Percentiles rank a stretch among this genome's conserved stretches.
Evolutionary conservation across 2,113 vertebrate species (phyloP).

Genomic region (Callospermophilus lateralis): DNA sequence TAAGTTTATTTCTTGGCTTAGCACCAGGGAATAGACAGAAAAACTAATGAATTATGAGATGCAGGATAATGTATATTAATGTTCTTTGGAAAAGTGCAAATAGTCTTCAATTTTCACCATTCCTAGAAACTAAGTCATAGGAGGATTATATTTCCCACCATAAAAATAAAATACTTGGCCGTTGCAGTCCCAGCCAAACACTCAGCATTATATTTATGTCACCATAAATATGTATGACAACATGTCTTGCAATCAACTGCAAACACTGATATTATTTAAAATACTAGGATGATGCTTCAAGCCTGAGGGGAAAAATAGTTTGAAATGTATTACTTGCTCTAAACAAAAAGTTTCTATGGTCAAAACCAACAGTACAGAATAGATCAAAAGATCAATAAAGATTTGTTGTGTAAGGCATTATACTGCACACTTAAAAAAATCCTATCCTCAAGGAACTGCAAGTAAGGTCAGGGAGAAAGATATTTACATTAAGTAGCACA

Average conservation of each 20-base stretch:
- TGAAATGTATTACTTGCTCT: constrained; percentile 39
- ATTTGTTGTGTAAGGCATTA: background rate
- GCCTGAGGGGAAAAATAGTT: background rate
- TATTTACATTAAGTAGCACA: background rate
- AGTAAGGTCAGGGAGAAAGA: background rate
- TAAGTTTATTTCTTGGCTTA: constrained; percentile 28
- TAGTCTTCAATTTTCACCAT: constrained; percentile 63
- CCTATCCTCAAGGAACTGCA: background rate
- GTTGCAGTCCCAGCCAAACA: constrained; percentile 56
- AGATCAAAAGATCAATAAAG: background rate
- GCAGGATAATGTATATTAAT: constrained; percentile 11
- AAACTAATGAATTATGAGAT: constrained; percentile 64
- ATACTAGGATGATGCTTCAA: constrained; percentile 38
- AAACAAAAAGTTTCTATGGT: constrained; percentile 27
- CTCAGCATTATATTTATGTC: constrained; percentile 44
- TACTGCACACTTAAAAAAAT: constrained; percentile 34
- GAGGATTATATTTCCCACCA: constrained; percentile 55
- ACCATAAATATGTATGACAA: constrained; percentile 62
- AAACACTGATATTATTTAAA: constrained; percentile 51
- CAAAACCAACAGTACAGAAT: constrained; percentile 23
- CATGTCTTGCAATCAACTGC: constrained; percentile 11
- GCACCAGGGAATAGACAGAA: constrained; percentile 41
- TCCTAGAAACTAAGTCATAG: constrained; percentile 70
- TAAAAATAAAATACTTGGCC: constrained; percentile 70
- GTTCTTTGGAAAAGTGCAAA: constrained; percentile 54